These are phyloP conservation scores for Hypsibius dujardini DNA, from an alignment of 1,140 invertebrate genomes.

Conservation along the genomic window DNA sequence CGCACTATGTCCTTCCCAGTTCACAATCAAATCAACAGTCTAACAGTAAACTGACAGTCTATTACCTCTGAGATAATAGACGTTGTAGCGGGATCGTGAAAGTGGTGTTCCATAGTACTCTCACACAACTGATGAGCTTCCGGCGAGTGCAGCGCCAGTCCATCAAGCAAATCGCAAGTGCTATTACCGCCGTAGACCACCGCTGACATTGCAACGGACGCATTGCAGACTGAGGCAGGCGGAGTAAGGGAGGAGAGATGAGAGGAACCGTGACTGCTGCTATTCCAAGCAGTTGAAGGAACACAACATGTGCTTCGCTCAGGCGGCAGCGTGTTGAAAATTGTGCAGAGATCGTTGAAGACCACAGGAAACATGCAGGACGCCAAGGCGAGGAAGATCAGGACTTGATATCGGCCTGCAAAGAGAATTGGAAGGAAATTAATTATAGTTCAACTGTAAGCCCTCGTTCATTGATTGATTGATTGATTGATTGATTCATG, in stretches of 20 bases:
- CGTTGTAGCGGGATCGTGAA: neutral
- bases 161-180: neutral
- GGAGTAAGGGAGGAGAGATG: neutral
- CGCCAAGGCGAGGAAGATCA: neutral
- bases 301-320: neutral
- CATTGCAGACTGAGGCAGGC: neutral
- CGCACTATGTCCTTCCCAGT: no score
- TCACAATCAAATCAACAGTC: neutral
- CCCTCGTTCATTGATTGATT: no score
- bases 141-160: neutral
- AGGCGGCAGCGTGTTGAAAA: neutral
- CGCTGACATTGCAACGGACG: neutral
- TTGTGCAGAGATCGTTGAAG: neutral
- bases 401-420: constrained; percentile 1
- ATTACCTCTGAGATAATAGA: neutral
- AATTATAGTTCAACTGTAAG: no score
- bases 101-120: neutral
- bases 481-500: no score
- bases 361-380: constrained; percentile 12
- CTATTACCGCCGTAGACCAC: neutral
- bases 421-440: no score
- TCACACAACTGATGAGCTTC: neutral
- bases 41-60: neutral
- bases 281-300: neutral
- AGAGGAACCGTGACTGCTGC: neutral